These are phyloP conservation scores for Ambastaia sidthimunki DNA, from an alignment of 2,797 vertebrate species.

Conservation along the genomic window DNA sequence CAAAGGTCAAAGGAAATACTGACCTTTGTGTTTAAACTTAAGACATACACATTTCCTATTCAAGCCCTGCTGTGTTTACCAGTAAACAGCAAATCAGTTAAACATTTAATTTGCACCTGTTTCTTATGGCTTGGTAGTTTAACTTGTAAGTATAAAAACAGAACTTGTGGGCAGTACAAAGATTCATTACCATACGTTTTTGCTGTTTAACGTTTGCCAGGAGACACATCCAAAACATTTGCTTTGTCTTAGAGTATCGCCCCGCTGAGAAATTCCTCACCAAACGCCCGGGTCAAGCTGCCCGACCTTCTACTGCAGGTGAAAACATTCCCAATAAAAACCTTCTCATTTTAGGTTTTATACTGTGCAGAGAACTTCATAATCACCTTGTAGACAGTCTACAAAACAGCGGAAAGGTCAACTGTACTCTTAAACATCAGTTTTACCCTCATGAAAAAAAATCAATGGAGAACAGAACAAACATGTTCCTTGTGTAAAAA, in stretches of 20 bases:
- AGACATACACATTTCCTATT: neutral
- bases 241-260: neutral
- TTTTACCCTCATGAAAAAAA: too few species aligned
- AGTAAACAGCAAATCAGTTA: neutral
- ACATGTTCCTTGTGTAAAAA: too few species aligned
- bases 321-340: constrained; percentile 11
- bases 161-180: too few species aligned
- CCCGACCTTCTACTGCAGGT: neutral
- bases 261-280: constrained; percentile 34
- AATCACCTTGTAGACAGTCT: constrained; percentile 18
- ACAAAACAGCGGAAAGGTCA: neutral
- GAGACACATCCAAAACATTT: constrained; percentile 16
- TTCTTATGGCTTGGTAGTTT: too few species aligned
- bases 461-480: neutral
- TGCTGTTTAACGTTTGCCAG: neutral
- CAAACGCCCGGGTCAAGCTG: neutral
- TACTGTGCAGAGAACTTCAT: neutral
- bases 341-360: neutral
- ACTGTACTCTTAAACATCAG: neutral
- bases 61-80: neutral
- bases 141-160: too few species aligned
- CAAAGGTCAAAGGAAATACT: neutral
- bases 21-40: neutral
- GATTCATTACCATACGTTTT: neutral
- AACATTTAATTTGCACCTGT: too few species aligned